phyloP scores from a whole-genome alignment of 2,888 invertebrate species.

The Acronicta leporina region DNA sequence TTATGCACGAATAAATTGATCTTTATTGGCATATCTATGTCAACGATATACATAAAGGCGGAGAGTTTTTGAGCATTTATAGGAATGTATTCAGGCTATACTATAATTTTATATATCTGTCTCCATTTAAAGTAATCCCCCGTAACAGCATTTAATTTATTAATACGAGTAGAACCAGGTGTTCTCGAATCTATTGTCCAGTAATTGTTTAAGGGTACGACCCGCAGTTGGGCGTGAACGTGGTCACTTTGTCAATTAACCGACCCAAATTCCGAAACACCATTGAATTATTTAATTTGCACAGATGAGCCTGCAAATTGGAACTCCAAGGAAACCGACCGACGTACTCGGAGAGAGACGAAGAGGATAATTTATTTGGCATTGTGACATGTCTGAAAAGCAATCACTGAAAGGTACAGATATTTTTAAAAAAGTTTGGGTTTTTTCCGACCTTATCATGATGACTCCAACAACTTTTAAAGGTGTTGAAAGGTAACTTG shows the following conservation, averaged over 20 bases:
- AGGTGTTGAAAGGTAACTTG: no score
- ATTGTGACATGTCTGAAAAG: background rate
- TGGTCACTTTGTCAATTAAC: constrained; percentile 54
- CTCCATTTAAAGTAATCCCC: constrained; percentile 3
- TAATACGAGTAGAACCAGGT: constrained; percentile 41
- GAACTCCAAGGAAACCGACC: constrained; percentile 8
- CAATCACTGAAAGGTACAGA: no score
- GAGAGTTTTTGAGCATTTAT: no score
- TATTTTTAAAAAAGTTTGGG: no score
- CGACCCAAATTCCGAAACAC: constrained; percentile 32
- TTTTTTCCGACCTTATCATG: no score
- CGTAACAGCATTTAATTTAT: constrained; percentile 41
- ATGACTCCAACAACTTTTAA: no score
- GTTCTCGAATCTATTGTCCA: constrained; percentile 45
- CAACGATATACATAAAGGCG: no score
- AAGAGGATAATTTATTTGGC: background rate
- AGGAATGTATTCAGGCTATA: no score
- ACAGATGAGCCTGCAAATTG: constrained; percentile 34
- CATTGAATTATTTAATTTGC: constrained; percentile 48
- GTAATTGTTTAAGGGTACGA: constrained; percentile 30
- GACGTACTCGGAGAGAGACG: background rate
- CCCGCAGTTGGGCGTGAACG: constrained; percentile 27
- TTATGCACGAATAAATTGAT: no score
- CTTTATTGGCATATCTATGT: no score
- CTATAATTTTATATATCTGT: no score